A percentile compares a stretch with the other conserved stretches of the same genome.
Conservation (phyloP, 2,797 vertebrate species). For the Eupleurogrammus muticus region DNA sequence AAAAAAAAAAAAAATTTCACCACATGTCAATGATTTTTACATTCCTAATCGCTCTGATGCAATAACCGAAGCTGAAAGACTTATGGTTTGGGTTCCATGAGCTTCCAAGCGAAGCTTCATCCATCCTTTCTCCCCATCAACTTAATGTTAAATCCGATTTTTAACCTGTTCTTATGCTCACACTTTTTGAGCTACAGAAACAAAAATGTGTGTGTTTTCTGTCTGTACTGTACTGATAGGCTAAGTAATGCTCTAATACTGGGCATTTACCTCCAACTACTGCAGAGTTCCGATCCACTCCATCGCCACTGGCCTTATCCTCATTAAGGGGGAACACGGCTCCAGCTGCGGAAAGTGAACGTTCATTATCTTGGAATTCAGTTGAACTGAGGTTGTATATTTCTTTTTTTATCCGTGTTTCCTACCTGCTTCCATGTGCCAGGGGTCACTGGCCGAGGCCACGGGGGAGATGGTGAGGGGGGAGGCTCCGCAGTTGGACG, state of each 20-base stretch:
- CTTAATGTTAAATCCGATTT: no score
- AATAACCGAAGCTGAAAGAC: no score
- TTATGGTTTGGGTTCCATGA: no score
- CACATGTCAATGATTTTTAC: no score
- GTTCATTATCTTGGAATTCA: background rate
- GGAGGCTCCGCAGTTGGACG: conserved; percentile 97
- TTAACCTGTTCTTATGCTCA: no score
- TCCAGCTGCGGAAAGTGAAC: conserved; percentile 80
- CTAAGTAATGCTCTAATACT: background rate
- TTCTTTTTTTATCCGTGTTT: background rate
- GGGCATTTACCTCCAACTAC: conserved; percentile 91
- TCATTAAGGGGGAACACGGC: conserved; percentile 90
- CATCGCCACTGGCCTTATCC: conserved; percentile 86
- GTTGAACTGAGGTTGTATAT: background rate
- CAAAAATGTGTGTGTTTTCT: background rate
- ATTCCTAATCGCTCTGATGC: no score
- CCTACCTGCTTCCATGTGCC: conserved; percentile 93
- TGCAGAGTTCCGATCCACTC: conserved; percentile 93
- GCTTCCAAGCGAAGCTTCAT: no score
- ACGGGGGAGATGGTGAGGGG: conserved; percentile 93
- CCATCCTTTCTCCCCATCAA: no score
- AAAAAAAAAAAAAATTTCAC: no score
- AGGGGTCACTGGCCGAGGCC: conserved; percentile 90
- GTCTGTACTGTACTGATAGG: background rate
- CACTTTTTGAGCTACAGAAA: no score